Evolutionary conservation across 2,113 vertebrate species (phyloP).

Genomic region (Vanacampus margaritifer): DNA sequence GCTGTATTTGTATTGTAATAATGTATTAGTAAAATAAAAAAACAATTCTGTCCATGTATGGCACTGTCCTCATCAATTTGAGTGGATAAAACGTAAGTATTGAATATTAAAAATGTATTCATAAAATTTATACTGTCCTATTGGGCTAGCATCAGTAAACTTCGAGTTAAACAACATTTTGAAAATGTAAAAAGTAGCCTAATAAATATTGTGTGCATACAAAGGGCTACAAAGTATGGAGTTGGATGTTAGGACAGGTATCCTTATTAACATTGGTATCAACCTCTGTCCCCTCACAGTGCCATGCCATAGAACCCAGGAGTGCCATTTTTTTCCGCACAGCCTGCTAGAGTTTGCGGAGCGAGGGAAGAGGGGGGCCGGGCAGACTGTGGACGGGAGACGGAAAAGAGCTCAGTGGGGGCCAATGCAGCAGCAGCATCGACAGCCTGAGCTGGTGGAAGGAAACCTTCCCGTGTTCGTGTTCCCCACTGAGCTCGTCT

Average conservation of each 20-base stretch:
- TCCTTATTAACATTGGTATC: not conserved
- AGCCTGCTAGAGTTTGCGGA: conserved; percentile 30
- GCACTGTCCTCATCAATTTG: too few relatives aligned
- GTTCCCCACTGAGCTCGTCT: conserved; percentile 96
- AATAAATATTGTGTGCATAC: not conserved
- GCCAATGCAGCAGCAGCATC: conserved; percentile 99
- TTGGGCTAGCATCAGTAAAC: too few relatives aligned
- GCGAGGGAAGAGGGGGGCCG: conserved; percentile 38
- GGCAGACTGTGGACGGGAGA: conserved; percentile 67
- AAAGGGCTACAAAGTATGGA: not conserved
- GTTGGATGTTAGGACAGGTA: not conserved
- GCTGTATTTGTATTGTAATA: too few relatives aligned
- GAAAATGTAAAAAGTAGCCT: not conserved
- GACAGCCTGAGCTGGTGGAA: conserved; percentile 97
- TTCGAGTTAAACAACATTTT: too few relatives aligned
- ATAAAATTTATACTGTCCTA: too few relatives aligned
- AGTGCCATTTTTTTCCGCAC: conserved; percentile 30
- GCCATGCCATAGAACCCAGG: conserved; percentile 47
- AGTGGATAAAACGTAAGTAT: too few relatives aligned
- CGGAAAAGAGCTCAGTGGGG: conserved; percentile 80
- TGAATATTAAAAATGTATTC: too few relatives aligned
- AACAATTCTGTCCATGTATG: too few relatives aligned
- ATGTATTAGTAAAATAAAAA: too few relatives aligned
- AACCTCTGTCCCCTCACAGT: conserved; percentile 23
- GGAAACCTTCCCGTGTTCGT: conserved; percentile 99